Evolutionary conservation across 2,888 invertebrate species (phyloP), one percentile per base, ranked within the genome.

Genomic region (Leptarthrus brevirostris): DNA sequence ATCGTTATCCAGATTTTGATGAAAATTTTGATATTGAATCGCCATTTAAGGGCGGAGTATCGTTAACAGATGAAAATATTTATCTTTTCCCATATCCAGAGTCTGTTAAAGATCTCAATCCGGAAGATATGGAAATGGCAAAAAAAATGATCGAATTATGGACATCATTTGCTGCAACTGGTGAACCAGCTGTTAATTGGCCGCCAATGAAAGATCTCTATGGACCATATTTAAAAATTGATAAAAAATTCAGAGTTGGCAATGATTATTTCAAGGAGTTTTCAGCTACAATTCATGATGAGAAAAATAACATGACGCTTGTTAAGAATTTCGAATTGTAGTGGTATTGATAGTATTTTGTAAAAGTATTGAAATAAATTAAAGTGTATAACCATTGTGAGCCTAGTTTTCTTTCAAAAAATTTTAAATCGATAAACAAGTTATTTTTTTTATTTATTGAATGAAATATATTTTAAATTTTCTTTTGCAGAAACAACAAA

Each of bases 41-140:
- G 20, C 86, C 86, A 0, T 86, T 86, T 75, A 81, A 79, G 40
- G 86, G 85, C 30, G 87, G 89, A 0, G 86, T 88, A 2, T 87
- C 88, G 10, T 86, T 89, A 64, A 88, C 89, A 1, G 88, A 89
- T 76, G 89, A 89, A 77, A 83, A 88, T 0, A 83, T 88, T 3
- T 87, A 89, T 78, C 80, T 89, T n/a, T 89, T 89, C 78, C 84
- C 85, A 10, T 84, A 83, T 75, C 83, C 84, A 2, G 79, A 81
- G 0, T 83, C 83, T 72, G 83, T 80, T 0, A 78, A 79, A 26
- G 77, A 79, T 0, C 78, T 86, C 0, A 86, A 83, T 78, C 80
- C 81, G 1, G 80, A 81, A 6, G 87, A 87, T 74, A 78, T 78
- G 72, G 77, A 78, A 10, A 82, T 87, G 74, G 86, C 86, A 0